Conservation (phyloP, 2,888 invertebrate genomes). For the Pantelozetes paolii region DNA sequence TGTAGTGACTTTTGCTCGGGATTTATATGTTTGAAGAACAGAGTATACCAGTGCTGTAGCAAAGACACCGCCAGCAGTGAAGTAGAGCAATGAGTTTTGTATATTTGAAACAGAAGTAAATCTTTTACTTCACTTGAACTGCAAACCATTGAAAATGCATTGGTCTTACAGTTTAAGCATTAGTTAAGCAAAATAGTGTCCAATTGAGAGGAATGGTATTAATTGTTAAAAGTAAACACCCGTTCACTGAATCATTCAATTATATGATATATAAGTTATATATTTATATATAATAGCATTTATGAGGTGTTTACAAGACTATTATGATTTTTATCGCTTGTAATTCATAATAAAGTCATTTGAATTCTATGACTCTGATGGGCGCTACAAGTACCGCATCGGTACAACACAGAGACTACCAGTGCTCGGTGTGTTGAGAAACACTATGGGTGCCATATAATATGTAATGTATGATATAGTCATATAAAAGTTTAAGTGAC, state of each 20-base stretch:
- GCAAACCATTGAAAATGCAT: not conserved
- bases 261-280: conserved; percentile 23
- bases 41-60: not conserved
- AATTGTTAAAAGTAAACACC: not conserved
- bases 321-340: conserved; percentile 34
- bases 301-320: conserved; percentile 35
- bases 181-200: not conserved
- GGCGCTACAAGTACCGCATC: conserved; percentile 13
- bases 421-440: not conserved
- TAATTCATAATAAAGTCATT: conserved; percentile 34
- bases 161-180: not conserved
- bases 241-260: conserved; percentile 7
- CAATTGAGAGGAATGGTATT: not conserved
- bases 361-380: conserved; percentile 32
- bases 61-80: not conserved
- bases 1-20: not conserved
- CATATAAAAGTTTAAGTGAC: conserved; percentile 32
- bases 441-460: conserved; percentile 35
- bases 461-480: conserved; percentile 31
- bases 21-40: not conserved
- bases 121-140: not conserved
- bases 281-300: conserved; percentile 15
- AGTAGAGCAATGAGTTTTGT: not conserved
- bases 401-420: not conserved
- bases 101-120: not conserved